Evolutionary conservation across 2,888 invertebrate genomes (phyloP).

Genomic region (Miltochrista miniata): DNA sequence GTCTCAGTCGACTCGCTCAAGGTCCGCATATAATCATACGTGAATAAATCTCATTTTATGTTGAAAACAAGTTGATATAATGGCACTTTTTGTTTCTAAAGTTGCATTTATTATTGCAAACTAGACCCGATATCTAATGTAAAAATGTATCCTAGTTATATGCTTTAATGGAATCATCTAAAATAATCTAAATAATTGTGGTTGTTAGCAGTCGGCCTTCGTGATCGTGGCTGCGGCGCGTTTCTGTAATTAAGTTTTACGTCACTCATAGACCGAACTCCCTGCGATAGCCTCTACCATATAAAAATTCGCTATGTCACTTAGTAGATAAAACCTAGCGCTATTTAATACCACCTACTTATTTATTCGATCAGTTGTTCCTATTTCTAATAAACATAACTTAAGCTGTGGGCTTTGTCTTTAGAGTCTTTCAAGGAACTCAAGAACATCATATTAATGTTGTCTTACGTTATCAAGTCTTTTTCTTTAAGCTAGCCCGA

Average conservation of each 20-base stretch:
- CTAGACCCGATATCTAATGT: constrained; percentile 58
- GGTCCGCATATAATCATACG: constrained; percentile 81
- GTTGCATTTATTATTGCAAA: constrained; percentile 56
- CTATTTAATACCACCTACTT: constrained; percentile 26
- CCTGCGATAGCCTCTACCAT: constrained; percentile 75
- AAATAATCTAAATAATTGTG: constrained; percentile 76
- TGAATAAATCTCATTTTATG: constrained; percentile 77
- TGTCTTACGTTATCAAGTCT: too few relatives aligned
- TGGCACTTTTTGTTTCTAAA: constrained; percentile 63
- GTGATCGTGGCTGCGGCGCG: constrained; percentile 67
- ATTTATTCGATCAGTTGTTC: constrained; percentile 23
- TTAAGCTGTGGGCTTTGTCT: too few relatives aligned
- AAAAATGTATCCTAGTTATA: constrained; percentile 59
- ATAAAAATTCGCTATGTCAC: constrained; percentile 71
- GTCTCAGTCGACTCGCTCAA: constrained; percentile 79
- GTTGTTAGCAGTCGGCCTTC: constrained; percentile 74
- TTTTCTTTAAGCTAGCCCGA: too few relatives aligned
- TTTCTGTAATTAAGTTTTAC: constrained; percentile 81
- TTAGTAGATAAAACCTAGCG: constrained; percentile 44
- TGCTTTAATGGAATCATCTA: constrained; percentile 65
- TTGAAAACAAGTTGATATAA: constrained; percentile 69
- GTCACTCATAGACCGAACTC: constrained; percentile 77
- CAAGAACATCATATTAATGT: too few relatives aligned
- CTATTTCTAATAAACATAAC: neutral
- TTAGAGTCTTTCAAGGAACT: neutral